A percentile compares a stretch with the other conserved stretches of the same genome.
These are phyloP conservation scores for Hydractinia echinata DNA, from an alignment of 30 jellyfish, hydroid and myxozoan genomes.

Conservation along the genomic window DNA sequence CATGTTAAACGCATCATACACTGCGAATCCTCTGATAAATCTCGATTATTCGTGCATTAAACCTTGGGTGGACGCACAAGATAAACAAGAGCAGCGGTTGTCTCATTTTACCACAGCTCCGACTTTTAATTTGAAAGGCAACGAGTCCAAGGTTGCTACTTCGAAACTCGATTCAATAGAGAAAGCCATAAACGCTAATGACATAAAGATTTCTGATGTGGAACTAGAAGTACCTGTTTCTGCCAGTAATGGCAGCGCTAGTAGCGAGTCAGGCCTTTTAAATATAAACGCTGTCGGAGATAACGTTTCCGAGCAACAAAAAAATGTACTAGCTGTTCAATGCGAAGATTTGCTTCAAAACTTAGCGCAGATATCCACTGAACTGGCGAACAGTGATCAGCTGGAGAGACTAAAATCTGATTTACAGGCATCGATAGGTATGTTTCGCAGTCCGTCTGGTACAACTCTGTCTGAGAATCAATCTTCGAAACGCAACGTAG, in stretches of 20 bases:
- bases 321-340: slow-evolving; percentile 23
- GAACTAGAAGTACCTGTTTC: slow-evolving; percentile 5
- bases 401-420: slow-evolving; percentile 25
- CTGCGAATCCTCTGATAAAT: slow-evolving; percentile 37
- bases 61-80: slow-evolving; percentile 45
- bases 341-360: slow-evolving; percentile 25
- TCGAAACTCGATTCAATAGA: not conserved
- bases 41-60: slow-evolving; percentile 43
- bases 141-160: not conserved
- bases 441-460: not conserved
- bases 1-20: slow-evolving; percentile 35
- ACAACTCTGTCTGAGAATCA: not conserved
- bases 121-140: not conserved
- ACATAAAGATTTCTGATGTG: slow-evolving; percentile 10
- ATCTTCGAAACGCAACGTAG: not conserved
- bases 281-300: not conserved
- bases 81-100: slow-evolving; percentile 23
- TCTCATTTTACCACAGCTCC: slow-evolving; percentile 18
- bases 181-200: slow-evolving; percentile 16
- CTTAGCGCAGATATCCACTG: slow-evolving; percentile 17
- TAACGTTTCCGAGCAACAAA: slow-evolving; percentile 22
- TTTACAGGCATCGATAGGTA: slow-evolving; percentile 23
- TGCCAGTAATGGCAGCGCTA: not conserved
- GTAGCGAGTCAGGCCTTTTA: not conserved
- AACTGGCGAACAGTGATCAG: slow-evolving; percentile 9